A percentile compares a stretch with the other conserved stretches of the same genome.
Evolutionary conservation across 2,113 vertebrate species (phyloP).

Genomic region (Aegotheles bennettii): DNA sequence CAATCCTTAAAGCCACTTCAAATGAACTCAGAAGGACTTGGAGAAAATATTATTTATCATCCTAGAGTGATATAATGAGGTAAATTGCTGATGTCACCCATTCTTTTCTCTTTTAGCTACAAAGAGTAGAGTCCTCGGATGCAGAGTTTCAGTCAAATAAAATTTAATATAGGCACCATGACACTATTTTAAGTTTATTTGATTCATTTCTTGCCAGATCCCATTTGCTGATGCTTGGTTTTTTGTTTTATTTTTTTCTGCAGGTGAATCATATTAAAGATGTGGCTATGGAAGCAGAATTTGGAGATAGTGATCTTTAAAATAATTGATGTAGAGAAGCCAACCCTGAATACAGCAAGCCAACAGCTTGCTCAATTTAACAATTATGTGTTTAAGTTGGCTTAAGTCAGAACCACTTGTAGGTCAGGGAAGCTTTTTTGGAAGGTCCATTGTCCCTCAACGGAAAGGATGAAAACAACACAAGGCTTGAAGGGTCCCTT

Average conservation of each 20-base stretch:
- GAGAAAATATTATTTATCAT: neutral
- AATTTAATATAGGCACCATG: constrained; percentile 7
- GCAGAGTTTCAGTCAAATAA: neutral
- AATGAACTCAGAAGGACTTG: neutral
- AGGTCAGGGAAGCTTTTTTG: neutral
- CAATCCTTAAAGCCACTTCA: neutral
- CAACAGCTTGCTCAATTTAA: neutral
- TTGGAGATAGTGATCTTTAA: neutral
- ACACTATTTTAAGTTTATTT: constrained; percentile 13
- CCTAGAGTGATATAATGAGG: neutral
- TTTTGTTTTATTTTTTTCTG: neutral
- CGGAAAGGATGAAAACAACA: neutral
- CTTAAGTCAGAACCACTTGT: neutral
- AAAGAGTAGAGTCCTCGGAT: neutral
- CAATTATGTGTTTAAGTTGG: neutral
- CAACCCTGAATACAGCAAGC: neutral
- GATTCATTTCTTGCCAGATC: constrained; percentile 50
- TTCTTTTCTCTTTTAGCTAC: neutral
- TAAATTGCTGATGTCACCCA: neutral
- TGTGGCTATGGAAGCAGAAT: neutral
- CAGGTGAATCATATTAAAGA: constrained; percentile 3
- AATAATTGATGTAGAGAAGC: neutral
- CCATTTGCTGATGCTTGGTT: neutral
- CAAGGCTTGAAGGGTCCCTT: neutral
- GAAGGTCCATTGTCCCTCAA: neutral